These are phyloP conservation scores for Drosophila recens DNA, from an alignment of 2,888 invertebrate species.

Conservation along the genomic window DNA sequence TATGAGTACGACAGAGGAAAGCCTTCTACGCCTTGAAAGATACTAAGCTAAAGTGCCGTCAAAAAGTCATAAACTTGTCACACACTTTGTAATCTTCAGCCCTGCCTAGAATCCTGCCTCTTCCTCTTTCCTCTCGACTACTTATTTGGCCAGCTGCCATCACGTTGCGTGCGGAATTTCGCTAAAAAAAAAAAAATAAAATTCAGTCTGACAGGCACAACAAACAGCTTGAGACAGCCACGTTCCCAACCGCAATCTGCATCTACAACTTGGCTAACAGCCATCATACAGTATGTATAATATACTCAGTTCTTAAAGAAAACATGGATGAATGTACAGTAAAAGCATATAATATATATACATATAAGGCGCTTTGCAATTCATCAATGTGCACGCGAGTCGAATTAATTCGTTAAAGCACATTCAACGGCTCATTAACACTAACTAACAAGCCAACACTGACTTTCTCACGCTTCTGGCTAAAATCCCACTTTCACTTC, in stretches of 20 bases:
- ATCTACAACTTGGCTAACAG: conserved; percentile 7
- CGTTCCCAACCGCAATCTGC: conserved; percentile 22
- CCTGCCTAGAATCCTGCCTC: background rate
- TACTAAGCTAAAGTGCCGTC: conserved; percentile 60
- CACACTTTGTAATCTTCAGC: conserved; percentile 71
- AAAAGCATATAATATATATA: background rate
- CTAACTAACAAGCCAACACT: conserved; percentile 22
- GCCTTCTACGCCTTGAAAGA: conserved; percentile 9
- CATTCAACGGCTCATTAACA: conserved; percentile 48
- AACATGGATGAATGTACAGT: background rate
- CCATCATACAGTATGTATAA: conserved; percentile 1
- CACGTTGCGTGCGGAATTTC: conserved; percentile 46
- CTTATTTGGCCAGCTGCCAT: conserved; percentile 64
- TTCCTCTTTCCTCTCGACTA: background rate
- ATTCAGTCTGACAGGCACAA: conserved; percentile 38
- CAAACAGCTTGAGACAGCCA: conserved; percentile 23
- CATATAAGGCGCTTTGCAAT: no score
- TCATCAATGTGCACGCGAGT: conserved; percentile 45
- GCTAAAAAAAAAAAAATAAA: conserved; percentile 33
- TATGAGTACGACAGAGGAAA: conserved; percentile 9
- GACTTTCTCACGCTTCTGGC: conserved; percentile 6
- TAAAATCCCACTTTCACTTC: background rate
- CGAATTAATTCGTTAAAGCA: conserved; percentile 53
- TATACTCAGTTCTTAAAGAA: background rate
- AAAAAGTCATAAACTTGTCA: conserved; percentile 76